phyloP scores from a whole-genome alignment of 2,888 invertebrate genomes.

The Eumacrocentrus americanus region DNA sequence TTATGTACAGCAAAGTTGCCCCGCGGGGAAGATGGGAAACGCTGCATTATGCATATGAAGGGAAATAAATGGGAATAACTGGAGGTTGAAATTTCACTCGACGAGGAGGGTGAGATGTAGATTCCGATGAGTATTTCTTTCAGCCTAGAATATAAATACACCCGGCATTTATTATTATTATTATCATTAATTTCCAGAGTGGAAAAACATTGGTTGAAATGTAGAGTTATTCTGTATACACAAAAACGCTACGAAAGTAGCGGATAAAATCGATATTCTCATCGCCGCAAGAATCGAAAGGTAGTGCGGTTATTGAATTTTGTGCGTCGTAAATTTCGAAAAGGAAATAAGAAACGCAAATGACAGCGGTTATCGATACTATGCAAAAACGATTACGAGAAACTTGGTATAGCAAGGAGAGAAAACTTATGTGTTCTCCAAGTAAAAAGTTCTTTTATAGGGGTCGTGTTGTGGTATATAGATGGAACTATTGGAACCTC shows the following conservation, averaged over 20 bases:
- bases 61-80: conserved; percentile 48
- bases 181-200: neutral
- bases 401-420: neutral
- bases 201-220: no score
- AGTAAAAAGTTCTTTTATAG: neutral
- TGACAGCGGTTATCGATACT: neutral
- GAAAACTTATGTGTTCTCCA: neutral
- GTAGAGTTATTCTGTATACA: no score
- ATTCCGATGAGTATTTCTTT: conserved; percentile 12
- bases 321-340: conserved; percentile 11
- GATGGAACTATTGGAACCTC: no score
- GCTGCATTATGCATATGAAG: conserved; percentile 46
- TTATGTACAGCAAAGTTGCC: conserved; percentile 1
- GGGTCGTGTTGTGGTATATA: no score
- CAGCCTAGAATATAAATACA: conserved; percentile 34
- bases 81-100: conserved; percentile 27
- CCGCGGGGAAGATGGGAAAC: conserved; percentile 26
- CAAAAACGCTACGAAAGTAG: no score
- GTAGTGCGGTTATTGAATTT: neutral
- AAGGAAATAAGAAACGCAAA: neutral
- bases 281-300: no score
- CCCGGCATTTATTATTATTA: conserved; percentile 18
- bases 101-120: conserved; percentile 1
- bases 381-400: neutral
- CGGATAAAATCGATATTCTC: conserved; percentile 11